Evolutionary conservation across 2,888 invertebrate species (phyloP).

Genomic region (Zeuzera pyrina): DNA sequence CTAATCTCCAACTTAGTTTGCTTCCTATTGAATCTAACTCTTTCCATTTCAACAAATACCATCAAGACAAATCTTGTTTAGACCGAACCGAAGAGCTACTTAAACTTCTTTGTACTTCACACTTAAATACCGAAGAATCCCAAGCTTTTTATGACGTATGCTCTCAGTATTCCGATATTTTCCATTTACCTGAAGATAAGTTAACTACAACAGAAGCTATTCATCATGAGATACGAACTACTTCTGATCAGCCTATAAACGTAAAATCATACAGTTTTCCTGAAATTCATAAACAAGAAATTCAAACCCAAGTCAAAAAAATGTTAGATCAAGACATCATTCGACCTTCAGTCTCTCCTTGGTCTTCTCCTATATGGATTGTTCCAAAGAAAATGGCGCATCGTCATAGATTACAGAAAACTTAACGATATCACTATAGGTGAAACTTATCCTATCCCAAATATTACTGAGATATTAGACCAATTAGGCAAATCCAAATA

Average conservation of each 20-base stretch:
- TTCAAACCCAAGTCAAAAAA: slow-evolving; percentile 12
- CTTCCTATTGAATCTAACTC: not conserved
- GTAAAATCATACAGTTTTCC: slow-evolving; percentile 17
- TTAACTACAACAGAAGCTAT: not conserved
- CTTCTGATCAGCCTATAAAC: slow-evolving; percentile 7
- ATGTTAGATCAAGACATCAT: too few species aligned
- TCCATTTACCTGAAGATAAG: not conserved
- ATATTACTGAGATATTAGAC: slow-evolving; percentile 4
- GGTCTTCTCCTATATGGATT: slow-evolving; percentile 4
- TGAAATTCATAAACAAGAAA: slow-evolving; percentile 16
- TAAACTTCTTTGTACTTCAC: not conserved
- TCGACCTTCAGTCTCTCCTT: not conserved
- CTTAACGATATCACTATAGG: too few species aligned
- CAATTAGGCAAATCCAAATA: slow-evolving; percentile 5
- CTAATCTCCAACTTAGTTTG: slow-evolving; percentile 6
- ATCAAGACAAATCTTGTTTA: not conserved
- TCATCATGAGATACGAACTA: not conserved
- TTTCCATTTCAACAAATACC: not conserved
- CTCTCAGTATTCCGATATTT: not conserved
- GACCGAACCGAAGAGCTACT: not conserved
- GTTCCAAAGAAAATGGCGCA: slow-evolving; percentile 16
- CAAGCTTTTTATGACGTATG: not conserved
- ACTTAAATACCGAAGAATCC: not conserved
- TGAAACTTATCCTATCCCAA: too few species aligned
- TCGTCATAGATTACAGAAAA: slow-evolving; percentile 22